Evolutionary conservation across 2,888 invertebrate species (phyloP).

Genomic region (Neoitamus cyanurus): DNA sequence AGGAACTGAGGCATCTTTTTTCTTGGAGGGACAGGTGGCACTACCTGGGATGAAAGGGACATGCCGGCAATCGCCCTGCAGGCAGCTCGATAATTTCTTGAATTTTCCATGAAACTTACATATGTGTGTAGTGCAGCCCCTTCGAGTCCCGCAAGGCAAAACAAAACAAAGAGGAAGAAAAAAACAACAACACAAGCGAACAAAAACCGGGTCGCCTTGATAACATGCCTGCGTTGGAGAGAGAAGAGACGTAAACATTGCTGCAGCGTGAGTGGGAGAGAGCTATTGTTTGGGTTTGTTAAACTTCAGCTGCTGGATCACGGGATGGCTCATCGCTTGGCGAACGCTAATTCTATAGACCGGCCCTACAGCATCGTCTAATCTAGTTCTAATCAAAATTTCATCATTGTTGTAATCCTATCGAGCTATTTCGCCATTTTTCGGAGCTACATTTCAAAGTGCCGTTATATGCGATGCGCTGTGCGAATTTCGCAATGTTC

Average conservation of each 20-base stretch:
- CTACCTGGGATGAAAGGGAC: not conserved
- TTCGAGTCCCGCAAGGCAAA: not conserved
- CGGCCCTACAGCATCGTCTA: not conserved
- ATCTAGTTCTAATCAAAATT: not conserved
- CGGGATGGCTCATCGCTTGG: not conserved
- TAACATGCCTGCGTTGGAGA: not conserved
- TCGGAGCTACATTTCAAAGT: not conserved
- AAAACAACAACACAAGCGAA: not conserved
- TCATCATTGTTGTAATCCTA: not conserved
- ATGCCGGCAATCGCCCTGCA: not conserved
- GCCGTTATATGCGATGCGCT: not conserved
- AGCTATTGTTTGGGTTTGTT: not conserved
- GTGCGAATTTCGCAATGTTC: not conserved
- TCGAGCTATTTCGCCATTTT: not conserved
- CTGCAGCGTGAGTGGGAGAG: not conserved
- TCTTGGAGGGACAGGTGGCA: not conserved
- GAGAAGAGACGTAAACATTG: not conserved
- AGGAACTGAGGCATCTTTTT: not conserved
- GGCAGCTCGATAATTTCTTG: not conserved
- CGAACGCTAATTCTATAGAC: not conserved
- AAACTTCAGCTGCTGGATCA: not conserved
- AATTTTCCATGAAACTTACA: not conserved
- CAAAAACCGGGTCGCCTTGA: not conserved
- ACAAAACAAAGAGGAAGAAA: not conserved
- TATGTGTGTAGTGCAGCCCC: not conserved